Base-by-base conservation (phyloP, 2,113 vertebrate genomes). In the Procapra przewalskii region DNA sequence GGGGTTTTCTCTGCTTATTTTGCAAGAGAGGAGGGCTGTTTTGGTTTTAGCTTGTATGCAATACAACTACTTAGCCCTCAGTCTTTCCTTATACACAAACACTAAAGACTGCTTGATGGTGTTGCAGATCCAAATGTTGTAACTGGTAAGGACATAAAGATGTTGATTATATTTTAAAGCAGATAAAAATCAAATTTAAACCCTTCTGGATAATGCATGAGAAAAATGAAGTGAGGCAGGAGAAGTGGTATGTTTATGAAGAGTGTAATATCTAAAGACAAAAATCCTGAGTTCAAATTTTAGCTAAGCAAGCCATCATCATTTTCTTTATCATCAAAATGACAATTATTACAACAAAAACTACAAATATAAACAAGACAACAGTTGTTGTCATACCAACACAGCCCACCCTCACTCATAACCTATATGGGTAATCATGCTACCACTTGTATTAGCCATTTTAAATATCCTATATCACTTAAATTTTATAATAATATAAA, bases 131-230 rank as follows among this genome's bases (percentile, higher is more conserved):
- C 40, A 80, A 95, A 92, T 85, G 36, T 5, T 40, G 2, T 60
- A 93, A 96, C 5, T 88, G 77, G 17, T 85, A 59, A 62, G 19
- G 55, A 29, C 27, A 29, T 45, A n/a, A 45, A 85, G 21, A 45
- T 97, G 75, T 96, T 96, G 29, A 45, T 87, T 93, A 52, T 89
- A 91, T 87, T 93, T 96, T 84, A 89, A 96, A 86, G 13, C 52
- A 85, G 59, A 86, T 64, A 88, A 90, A 92, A 88, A 52, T 45
- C 6, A 79, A 83, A 96, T 89, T 82, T 82, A 92, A 87, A 62
- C 81, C 88, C 0, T 48, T 85, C 43, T 96, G 57, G 25, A 16
- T 86, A n/a, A 31, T 94, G 50, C 11, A 71, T 96, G 43, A 96
- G 33, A 84, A 36, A 85, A 40, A 45, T 27, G 45, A 16, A 2